Conservation (phyloP, 92 coral and sea anemone genomes). For the Porites divaricata region DNA sequence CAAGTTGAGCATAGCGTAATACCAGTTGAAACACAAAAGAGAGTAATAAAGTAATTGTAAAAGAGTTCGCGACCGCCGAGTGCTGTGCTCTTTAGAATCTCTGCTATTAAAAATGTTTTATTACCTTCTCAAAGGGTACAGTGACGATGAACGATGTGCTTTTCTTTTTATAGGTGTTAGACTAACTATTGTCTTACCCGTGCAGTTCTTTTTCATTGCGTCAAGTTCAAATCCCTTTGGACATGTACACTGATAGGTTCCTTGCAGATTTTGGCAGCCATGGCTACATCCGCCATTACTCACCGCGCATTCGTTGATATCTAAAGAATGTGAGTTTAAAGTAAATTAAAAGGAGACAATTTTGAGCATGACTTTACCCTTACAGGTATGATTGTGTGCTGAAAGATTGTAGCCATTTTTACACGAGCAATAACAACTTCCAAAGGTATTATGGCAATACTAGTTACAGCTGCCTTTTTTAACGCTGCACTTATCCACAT, state of each 20-base stretch:
- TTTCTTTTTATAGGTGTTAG: too few relatives aligned
- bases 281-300: slow-evolving; percentile 53
- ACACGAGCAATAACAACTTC: slow-evolving; percentile 78
- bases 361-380: slow-evolving; percentile 44
- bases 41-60: too few relatives aligned
- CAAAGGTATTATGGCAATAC: slow-evolving; percentile 62
- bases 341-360: background rate
- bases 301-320: slow-evolving; percentile 35
- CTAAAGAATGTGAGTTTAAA: background rate
- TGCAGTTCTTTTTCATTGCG: slow-evolving; percentile 42
- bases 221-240: slow-evolving; percentile 52
- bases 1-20: too few relatives aligned
- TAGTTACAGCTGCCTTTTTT: slow-evolving; percentile 79
- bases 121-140: too few relatives aligned
- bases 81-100: too few relatives aligned
- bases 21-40: too few relatives aligned
- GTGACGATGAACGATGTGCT: too few relatives aligned
- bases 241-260: slow-evolving; percentile 46
- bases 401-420: slow-evolving; percentile 64
- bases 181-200: slow-evolving; percentile 30
- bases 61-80: too few relatives aligned
- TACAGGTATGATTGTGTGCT: slow-evolving; percentile 69
- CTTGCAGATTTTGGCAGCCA: slow-evolving; percentile 46
- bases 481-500: slow-evolving; percentile 72
- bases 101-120: too few relatives aligned